A percentile compares a stretch with the other conserved stretches of the same genome.
Conservation (phyloP, 1,140 invertebrate species). For the Pachypsylla venusta region DNA sequence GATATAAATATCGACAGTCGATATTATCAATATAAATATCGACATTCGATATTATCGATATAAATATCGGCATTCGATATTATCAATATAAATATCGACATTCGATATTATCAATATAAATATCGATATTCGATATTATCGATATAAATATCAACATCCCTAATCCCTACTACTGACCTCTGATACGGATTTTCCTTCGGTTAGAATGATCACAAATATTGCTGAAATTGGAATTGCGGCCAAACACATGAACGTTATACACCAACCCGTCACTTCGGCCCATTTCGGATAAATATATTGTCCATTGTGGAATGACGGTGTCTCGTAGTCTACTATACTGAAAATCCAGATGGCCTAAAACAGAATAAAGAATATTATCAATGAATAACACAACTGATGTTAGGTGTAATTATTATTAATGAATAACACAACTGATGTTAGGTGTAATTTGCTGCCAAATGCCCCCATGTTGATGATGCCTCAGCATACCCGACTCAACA, state of each 20-base stretch:
- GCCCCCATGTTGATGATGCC: neutral
- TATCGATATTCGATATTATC: neutral
- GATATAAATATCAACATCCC: neutral
- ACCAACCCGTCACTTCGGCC: slow-evolving; percentile 77
- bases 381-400: too few relatives aligned
- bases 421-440: neutral
- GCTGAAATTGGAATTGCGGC: slow-evolving; percentile 74
- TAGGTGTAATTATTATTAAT: too few relatives aligned
- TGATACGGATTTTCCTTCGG: slow-evolving; percentile 49
- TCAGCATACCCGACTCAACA: neutral
- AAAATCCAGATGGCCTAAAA: slow-evolving; percentile 68
- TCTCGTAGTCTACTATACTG: slow-evolving; percentile 69
- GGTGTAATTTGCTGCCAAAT: neutral
- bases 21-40: too few relatives aligned
- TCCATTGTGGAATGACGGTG: slow-evolving; percentile 60
- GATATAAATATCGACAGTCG: too few relatives aligned
- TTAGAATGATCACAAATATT: slow-evolving; percentile 47
- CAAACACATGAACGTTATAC: slow-evolving; percentile 61
- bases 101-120: neutral
- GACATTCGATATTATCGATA: too few relatives aligned
- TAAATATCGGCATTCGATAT: neutral
- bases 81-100: neutral
- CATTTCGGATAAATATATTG: slow-evolving; percentile 64
- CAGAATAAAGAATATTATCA: slow-evolving; percentile 12
- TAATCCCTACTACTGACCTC: slow-evolving; percentile 40